Evolutionary conservation across 2,888 invertebrate genomes (phyloP), one percentile per base, ranked within the genome.

Genomic region (Lacanobia oleracea): DNA sequence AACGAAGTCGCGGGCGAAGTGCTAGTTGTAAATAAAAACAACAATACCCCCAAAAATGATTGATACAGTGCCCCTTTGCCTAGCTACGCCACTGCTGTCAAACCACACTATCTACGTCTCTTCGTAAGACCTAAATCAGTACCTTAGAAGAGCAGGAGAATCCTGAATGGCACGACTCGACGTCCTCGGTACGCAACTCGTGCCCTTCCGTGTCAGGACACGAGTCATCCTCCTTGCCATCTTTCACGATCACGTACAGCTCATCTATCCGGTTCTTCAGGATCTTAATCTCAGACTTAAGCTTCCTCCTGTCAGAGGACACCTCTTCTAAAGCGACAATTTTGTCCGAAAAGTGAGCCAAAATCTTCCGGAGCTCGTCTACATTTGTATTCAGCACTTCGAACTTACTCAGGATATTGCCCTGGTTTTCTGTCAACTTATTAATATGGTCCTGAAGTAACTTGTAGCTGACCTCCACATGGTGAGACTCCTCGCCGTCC

Each of bases 71-170:
- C 33, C 33, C 5, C 5, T 33, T 2, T 3, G 5, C 2, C 5
- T 33, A 33, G 2, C 33, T 33, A 33, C 33, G 33, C 33, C 33
- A 33, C 33, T 33, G 33, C 33, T 33, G 33, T 33, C 33, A 33
- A 33, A 5, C 54, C 16, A 12, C n/a, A 40, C 23, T 40, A 12
- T 16, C 27, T 27, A 7, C 4, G 18, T 45, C 2, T 40, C 0
- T 21, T 51, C 1, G 1, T n/a, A 33, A 37, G 4, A n/a, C n/a
- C 14, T 14, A 9, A 54, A 18, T 4, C 14, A 63, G 10, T 91
- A 94, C 95, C 95, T 94, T 95, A 3, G 95, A 95, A 43, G 94
- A 94, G 67, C 90, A 88, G 23, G 95, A 95, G 66, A 94, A 86
- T 14, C 93, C 94, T 2, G 95, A 95, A 81, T 95, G 94, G 64